Evolutionary conservation across 2,888 invertebrate genomes (phyloP), one percentile per base, ranked within the genome.

Genomic region (Cantharis flavilabris): DNA sequence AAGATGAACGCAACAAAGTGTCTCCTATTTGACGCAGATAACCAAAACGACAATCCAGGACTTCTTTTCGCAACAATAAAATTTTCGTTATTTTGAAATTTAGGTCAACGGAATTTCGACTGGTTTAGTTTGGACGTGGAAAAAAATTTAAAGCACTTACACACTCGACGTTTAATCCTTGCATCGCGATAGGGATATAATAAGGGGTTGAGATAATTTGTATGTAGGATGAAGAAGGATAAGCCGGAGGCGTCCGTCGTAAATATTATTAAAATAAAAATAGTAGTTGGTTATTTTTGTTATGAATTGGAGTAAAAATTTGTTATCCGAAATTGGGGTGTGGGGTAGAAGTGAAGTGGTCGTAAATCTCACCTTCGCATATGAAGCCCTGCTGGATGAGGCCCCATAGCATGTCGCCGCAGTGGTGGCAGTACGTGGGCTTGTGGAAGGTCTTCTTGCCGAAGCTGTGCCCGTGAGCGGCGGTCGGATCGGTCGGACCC

Each of bases 361-460:
- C 26, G 65, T 75, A 63, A 82, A 85, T 88, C 91, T 91, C 91
- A 99, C 99, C 98, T 96, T 99, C 99, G 93, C 99, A 99, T 90
- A 97, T 97, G 93, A 96, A 98, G 91, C 99, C 99, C 92, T 98
- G 98, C 90, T 98, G 98, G 90, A 99, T 97, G 91, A 99, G 94
- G 90, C 99, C 98, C 99, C 99, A 99, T 88, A 99, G 94, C 94
- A 98, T 95, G 91, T 99, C 99, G 90, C 98, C 97, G 93, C 99
- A 99, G 92, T 98, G 98, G 92, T 99, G 99, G 92, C 99, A 99
- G 92, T 98, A 98, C 88, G 98, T 98, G 90, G 98, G 99, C 93
- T 98, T 98, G 93, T 99, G 99, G 93, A 99, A 99, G 91, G 98
- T 98, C 93, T 98, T 99, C 95, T 98, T 99, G 91, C 95, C 95